A percentile compares a stretch with the other conserved stretches of the same genome.
These are phyloP conservation scores for Leptothorax acervorum DNA, from an alignment of 2,888 invertebrate species.

Conservation along the genomic window DNA sequence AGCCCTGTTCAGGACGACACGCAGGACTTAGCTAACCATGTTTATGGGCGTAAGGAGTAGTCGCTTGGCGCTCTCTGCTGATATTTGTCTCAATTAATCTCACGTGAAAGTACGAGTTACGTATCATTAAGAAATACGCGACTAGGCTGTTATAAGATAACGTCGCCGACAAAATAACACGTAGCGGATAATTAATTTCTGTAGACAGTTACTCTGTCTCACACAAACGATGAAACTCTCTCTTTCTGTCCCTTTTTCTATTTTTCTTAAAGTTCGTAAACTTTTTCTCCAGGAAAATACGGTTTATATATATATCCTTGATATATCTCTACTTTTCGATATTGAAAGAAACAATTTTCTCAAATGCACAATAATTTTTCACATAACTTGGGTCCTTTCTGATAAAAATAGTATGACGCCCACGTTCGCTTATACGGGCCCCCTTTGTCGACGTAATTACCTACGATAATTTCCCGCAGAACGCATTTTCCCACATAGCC, in stretches of 20 bases:
- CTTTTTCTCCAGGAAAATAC: not conserved
- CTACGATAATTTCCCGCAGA: constrained; percentile 43
- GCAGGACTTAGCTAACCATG: constrained; percentile 7
- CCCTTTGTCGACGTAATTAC: constrained; percentile 43
- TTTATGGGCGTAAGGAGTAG: constrained; percentile 28
- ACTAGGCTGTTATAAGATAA: constrained; percentile 9
- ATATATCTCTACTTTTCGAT: not conserved
- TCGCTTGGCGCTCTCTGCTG: not conserved
- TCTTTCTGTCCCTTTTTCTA: not conserved
- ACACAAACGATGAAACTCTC: not conserved
- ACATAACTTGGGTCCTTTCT: not conserved
- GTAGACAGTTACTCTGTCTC: not conserved
- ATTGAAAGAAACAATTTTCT: constrained; percentile 14
- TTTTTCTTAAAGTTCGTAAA: constrained; percentile 23
- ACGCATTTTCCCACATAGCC: constrained; percentile 50
- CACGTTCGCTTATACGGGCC: constrained; percentile 22
- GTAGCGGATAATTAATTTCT: constrained; percentile 35
- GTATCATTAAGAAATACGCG: constrained; percentile 51
- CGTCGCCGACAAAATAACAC: constrained; percentile 29
- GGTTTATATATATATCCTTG: not conserved
- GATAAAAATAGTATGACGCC: constrained; percentile 29
- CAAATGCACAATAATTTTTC: constrained; percentile 17
- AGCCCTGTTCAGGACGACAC: not conserved
- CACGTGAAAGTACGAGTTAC: constrained; percentile 40
- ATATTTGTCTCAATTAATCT: constrained; percentile 53